Evolutionary conservation across 2,888 invertebrate species (phyloP), one percentile per base, ranked within the genome.

Genomic region (Andrena hattorfiana): DNA sequence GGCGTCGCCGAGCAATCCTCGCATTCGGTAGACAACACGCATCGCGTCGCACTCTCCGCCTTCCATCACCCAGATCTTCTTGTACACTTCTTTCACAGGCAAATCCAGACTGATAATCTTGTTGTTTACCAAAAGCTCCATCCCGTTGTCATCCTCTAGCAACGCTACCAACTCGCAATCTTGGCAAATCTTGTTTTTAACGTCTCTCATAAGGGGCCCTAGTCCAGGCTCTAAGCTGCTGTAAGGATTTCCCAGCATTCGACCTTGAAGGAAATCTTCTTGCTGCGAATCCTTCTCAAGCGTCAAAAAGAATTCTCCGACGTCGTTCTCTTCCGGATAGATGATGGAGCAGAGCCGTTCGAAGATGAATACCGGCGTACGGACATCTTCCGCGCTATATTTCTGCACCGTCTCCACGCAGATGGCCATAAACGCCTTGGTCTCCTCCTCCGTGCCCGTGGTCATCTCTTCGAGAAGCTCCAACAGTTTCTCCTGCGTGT

Each of bases 151-250:
- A 94, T 99, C 99, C 93, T 99, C 99, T 0, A 99, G 94, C 32
- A 99, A 94, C 0, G 99, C 99, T n/a, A 99, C 98, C 80, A 99
- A 95, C 93, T 99, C 99, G 94, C 99, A 99, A 94, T 99, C 99
- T 64, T 97, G 98, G 93, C 98, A 99, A 88, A 99, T 99, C 95
- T 99, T 99, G 94, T 99, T 99, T 94, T 99, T 99, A 10, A 99
- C 98, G 94, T 99, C 99, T 54, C 99, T 96, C 99, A 99, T 99
- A 13, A 99, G 95, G 0, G 99, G 99, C 0, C 99, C 99, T 90
- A 99, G 96, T 7, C 99, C 99, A 0, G 97, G 97, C 93, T 99
- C 99, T 42, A 97, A 95, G 48, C 98, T 98, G 76, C 98, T 98
- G 95, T 99, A 99, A 0, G 99, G 99, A 95, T 99, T 99, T 68